Percentiles rank a stretch among this genome's conserved stretches.
Evolutionary conservation across 2,113 vertebrate species (phyloP).

Genomic region (Cebus imitator): DNA sequence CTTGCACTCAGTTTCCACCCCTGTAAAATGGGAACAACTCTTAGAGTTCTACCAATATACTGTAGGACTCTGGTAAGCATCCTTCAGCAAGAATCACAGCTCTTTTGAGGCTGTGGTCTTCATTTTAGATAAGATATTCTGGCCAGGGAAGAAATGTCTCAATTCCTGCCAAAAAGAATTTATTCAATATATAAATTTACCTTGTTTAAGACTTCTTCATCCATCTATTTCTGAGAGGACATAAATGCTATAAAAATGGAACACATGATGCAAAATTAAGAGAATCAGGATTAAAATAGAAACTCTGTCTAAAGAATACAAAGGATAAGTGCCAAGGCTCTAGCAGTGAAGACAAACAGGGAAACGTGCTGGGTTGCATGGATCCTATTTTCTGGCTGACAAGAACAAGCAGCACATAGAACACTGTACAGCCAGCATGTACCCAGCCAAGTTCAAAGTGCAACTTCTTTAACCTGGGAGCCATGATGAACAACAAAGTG

Average conservation of each 20-base stretch:
- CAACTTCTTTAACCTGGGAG: background rate
- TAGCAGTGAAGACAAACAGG: background rate
- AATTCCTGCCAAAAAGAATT: too few species aligned
- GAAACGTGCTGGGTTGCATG: background rate
- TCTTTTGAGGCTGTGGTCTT: background rate
- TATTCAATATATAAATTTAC: background rate
- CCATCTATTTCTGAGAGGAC: background rate
- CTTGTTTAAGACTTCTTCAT: background rate
- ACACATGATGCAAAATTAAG: background rate
- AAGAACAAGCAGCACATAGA: background rate
- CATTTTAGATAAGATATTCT: background rate
- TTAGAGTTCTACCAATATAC: too few species aligned
- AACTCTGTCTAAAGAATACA: background rate
- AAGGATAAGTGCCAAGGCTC: background rate
- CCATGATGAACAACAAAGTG: background rate
- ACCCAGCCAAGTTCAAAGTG: background rate
- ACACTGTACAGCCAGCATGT: background rate
- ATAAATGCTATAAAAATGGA: background rate
- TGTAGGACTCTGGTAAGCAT: background rate
- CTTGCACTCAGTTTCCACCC: background rate
- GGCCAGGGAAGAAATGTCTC: background rate
- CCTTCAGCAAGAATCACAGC: background rate
- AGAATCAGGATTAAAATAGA: background rate
- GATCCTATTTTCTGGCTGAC: background rate
- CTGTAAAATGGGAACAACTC: background rate